These are phyloP conservation scores for Tribolium madens DNA, from an alignment of 1,140 invertebrate species.

Conservation along the genomic window DNA sequence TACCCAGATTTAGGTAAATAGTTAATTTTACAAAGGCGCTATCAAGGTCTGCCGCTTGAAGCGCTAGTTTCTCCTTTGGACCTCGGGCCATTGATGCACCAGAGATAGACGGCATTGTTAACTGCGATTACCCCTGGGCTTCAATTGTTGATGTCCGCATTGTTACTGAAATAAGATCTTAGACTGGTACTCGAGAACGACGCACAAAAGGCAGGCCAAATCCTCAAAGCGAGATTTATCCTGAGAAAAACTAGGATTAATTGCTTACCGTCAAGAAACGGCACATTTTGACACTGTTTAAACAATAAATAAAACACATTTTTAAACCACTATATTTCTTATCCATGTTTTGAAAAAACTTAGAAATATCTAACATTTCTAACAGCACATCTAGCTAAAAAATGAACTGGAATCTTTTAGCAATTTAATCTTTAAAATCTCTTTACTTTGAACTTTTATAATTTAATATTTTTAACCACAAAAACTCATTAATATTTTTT, in stretches of 20 bases:
- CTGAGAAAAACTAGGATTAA: conserved; percentile 21
- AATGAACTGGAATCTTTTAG: no score
- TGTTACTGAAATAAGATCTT: conserved; percentile 54
- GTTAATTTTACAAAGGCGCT: conserved; percentile 47
- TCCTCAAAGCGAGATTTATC: not conserved
- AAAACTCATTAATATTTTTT: no score
- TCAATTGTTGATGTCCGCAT: conserved; percentile 60
- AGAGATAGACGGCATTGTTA: conserved; percentile 58
- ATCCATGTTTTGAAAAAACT: no score
- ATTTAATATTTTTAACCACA: no score
- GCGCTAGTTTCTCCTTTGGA: conserved; percentile 24
- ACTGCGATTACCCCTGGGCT: conserved; percentile 62
- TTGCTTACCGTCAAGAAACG: not conserved
- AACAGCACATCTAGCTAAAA: no score
- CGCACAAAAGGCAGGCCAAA: conserved; percentile 24
- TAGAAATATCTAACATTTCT: no score
- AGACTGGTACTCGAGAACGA: conserved; percentile 7
- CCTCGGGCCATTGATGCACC: conserved; percentile 36
- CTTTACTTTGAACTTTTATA: no score
- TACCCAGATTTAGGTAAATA: conserved; percentile 47
- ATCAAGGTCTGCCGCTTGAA: conserved; percentile 3
- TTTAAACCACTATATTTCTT: no score
- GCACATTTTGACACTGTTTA: no score
- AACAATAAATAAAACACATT: no score
- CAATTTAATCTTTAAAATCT: no score